These are phyloP conservation scores for Drosophila leonis DNA, from an alignment of 2,888 invertebrate species.

Conservation along the genomic window DNA sequence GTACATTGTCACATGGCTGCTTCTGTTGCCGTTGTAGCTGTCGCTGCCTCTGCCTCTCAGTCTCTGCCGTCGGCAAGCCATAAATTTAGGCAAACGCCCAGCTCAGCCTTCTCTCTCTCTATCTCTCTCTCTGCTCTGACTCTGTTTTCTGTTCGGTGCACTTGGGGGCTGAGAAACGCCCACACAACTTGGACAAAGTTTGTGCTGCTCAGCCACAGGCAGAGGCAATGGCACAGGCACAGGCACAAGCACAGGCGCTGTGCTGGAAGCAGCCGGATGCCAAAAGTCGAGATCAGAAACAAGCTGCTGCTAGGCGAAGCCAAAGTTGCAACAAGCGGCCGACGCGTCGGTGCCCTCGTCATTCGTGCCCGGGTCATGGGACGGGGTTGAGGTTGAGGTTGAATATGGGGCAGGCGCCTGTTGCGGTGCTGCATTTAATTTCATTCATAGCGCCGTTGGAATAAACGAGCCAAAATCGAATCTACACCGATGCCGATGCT, in stretches of 20 bases:
- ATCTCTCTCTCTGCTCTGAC: neutral
- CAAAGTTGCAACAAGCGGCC: slow-evolving; percentile 64
- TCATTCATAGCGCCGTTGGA: slow-evolving; percentile 57
- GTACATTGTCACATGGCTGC: slow-evolving; percentile 58
- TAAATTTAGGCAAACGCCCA: slow-evolving; percentile 15
- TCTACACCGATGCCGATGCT: slow-evolving; percentile 33
- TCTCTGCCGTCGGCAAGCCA: slow-evolving; percentile 9
- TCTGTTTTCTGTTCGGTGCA: slow-evolving; percentile 6
- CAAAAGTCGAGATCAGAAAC: slow-evolving; percentile 73
- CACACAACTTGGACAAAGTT: slow-evolving; percentile 49
- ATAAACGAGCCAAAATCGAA: slow-evolving; percentile 60
- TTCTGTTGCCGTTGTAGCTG: slow-evolving; percentile 42
- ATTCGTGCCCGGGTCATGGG: slow-evolving; percentile 22
- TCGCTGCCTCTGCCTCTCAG: slow-evolving; percentile 33
- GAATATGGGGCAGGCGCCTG: slow-evolving; percentile 43
- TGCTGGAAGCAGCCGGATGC: slow-evolving; percentile 48
- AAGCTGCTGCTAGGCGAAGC: slow-evolving; percentile 58
- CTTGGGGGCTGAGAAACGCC: slow-evolving; percentile 31
- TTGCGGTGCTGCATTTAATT: slow-evolving; percentile 69
- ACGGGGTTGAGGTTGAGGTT: slow-evolving; percentile 14
- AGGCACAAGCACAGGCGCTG: slow-evolving; percentile 8
- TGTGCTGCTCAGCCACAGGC: slow-evolving; percentile 40
- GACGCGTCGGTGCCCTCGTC: slow-evolving; percentile 17
- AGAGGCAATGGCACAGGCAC: slow-evolving; percentile 22
- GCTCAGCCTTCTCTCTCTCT: neutral